Evolutionary conservation across 2,888 invertebrate species (phyloP), one percentile per base, ranked within the genome.

Genomic region (Habrosyne pyritoides): DNA sequence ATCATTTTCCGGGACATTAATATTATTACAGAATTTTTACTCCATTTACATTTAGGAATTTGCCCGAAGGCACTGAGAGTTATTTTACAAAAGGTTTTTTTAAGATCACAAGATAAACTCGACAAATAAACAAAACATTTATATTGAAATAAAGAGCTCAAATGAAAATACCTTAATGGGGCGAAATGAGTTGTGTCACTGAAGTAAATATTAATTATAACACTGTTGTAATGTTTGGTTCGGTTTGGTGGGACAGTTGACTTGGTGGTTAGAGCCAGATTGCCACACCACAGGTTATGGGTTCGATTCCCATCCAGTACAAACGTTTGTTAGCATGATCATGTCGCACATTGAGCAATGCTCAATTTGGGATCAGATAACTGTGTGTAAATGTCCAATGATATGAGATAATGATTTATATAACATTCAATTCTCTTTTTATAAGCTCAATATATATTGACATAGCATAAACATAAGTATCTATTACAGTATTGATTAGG

Each of bases 41-140:
- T 49, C 10, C 49, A 49, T 49, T 48, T 28, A 26, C 26, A 14
- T 48, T 48, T 22, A 47, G 47, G 48, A 24, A 26, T 28, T 28
- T 2, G 28, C 18, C 26, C 8, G 14, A 0, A 49, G 49, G 28
- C 26, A 8, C n/a, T 8, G 24, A 30, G 12, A 30, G n/a, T 30
- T 26, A 14, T 26, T 24, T 24, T 7, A 14, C 24, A 22, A 21
- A 2, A 18, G 7, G 12, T 30, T 24, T 48, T n/a, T 48, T 22
- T 22, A 48, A n/a, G 8, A 26, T 10, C 47, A 48, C 48, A 24
- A 24, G 48, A 48, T 48, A n/a, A n/a, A n/a, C 22, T 48, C 24
- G n/a, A 12, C 24, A 12, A 22, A n/a, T 14, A 48, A 48, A 48
- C 46, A 47, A 47, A 47, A 12, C 46, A 47, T 10, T 42, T 42